phyloP scores from a whole-genome alignment of 1,140 invertebrate genomes.

The Parasteatoda tepidariorum region DNA sequence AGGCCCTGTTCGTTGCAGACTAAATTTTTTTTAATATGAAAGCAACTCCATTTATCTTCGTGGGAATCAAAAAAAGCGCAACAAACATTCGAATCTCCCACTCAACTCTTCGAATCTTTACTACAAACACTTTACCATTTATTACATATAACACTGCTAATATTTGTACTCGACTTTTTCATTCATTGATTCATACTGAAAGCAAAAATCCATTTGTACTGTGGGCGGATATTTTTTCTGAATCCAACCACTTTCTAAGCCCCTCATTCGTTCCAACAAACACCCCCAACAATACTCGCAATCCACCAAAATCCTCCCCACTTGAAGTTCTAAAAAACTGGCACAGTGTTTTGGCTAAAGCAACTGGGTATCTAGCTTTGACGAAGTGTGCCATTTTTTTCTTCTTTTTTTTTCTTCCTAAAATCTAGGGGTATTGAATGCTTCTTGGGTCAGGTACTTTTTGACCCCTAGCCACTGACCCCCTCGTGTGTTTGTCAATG shows the following conservation, averaged over 20 bases:
- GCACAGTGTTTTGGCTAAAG: neutral
- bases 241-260: neutral
- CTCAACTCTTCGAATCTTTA: too few relatives aligned
- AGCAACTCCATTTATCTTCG: too few relatives aligned
- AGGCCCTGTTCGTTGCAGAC: too few relatives aligned
- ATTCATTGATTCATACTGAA: neutral
- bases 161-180: conserved; percentile 41
- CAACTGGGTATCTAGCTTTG: neutral
- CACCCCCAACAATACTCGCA: conserved; percentile 8
- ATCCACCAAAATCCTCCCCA: neutral
- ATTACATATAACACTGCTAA: conserved; percentile 12
- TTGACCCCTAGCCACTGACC: conserved; percentile 41
- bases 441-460: conserved; percentile 46
- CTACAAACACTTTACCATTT: too few relatives aligned
- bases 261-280: conserved; percentile 34
- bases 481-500: neutral
- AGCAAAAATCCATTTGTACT: neutral
- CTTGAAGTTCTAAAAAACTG: neutral
- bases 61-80: too few relatives aligned
- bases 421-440: conserved; percentile 11
- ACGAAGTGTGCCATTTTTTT: neutral
- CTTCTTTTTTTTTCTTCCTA: neutral
- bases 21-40: too few relatives aligned
- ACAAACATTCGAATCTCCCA: too few relatives aligned
- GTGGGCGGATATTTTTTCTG: conserved; percentile 10